phyloP scores from a whole-genome alignment of 2,888 invertebrate genomes.

The Trissolcus brochymenae region DNA sequence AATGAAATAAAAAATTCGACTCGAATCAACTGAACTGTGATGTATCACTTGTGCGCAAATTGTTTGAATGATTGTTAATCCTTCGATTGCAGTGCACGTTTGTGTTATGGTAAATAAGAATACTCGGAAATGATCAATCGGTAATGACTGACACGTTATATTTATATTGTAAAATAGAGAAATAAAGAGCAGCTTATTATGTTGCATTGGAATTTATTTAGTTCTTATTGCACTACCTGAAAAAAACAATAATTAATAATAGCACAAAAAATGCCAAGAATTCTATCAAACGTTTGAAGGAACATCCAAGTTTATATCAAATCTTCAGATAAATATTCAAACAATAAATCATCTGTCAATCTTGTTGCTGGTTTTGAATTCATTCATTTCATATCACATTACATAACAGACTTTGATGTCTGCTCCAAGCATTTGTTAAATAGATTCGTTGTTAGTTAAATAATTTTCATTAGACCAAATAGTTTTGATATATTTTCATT shows the following conservation, averaged over 20 bases:
- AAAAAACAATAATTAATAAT: not conserved
- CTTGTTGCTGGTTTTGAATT: too few species aligned
- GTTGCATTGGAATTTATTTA: conserved; percentile 11
- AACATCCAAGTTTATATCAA: too few species aligned
- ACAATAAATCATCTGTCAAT: too few species aligned
- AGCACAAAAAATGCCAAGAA: too few species aligned
- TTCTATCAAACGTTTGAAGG: too few species aligned
- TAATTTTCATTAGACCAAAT: too few species aligned
- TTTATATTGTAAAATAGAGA: conserved; percentile 54
- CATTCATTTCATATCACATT: too few species aligned
- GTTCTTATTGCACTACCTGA: not conserved
- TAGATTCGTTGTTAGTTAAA: too few species aligned
- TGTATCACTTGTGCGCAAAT: conserved; percentile 52
- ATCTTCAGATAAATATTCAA: too few species aligned
- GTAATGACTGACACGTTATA: conserved; percentile 52
- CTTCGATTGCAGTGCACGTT: conserved; percentile 52
- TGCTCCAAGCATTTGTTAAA: too few species aligned
- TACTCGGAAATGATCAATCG: conserved; percentile 55
- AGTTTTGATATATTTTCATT: too few species aligned
- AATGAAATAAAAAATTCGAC: conserved; percentile 34
- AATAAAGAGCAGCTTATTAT: conserved; percentile 37
- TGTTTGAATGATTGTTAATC: conserved; percentile 52
- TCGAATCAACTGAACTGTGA: conserved; percentile 55
- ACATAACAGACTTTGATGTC: too few species aligned
- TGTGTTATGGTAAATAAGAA: conserved; percentile 42